phyloP scores from a whole-genome alignment of 2,888 invertebrate genomes.

The Caenorhabditis uteleia region DNA sequence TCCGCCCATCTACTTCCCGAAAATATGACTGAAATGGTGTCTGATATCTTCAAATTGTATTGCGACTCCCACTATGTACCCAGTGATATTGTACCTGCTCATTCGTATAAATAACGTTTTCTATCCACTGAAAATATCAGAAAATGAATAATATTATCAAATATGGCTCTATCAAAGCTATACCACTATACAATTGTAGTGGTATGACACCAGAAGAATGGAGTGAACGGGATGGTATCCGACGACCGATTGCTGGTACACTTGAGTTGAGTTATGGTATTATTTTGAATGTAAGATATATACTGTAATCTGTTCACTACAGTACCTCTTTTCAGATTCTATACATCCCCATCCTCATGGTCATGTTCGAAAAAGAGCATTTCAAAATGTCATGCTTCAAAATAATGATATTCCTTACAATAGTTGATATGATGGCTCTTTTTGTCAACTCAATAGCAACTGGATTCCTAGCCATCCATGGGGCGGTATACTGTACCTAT shows the following conservation, averaged over 20 bases:
- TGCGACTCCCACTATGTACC: no score
- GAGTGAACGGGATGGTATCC: conserved; percentile 5
- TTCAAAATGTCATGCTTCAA: conserved; percentile 31
- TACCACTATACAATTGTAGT: conserved; percentile 28
- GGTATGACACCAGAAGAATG: conserved; percentile 16
- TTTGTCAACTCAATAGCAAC: conserved; percentile 31
- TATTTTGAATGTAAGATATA: conserved; percentile 9
- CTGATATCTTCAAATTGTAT: no score
- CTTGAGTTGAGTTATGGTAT: conserved; percentile 16
- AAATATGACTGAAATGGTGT: no score
- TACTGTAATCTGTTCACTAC: neutral
- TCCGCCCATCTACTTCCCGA: no score
- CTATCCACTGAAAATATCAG: no score
- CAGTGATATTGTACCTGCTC: no score
- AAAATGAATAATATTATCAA: conserved; percentile 28
- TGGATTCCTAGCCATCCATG: conserved; percentile 16
- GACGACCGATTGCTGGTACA: conserved; percentile 10
- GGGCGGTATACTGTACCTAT: conserved; percentile 20
- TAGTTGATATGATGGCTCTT: conserved; percentile 22
- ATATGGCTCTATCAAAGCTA: conserved; percentile 13
- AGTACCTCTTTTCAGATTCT: conserved; percentile 5
- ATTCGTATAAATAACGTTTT: no score
- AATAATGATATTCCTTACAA: conserved; percentile 26
- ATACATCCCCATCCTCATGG: conserved; percentile 17
- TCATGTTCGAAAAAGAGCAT: conserved; percentile 17